Conservation (phyloP, 2,888 invertebrate genomes). For the Microctonus aethiopoides region DNA sequence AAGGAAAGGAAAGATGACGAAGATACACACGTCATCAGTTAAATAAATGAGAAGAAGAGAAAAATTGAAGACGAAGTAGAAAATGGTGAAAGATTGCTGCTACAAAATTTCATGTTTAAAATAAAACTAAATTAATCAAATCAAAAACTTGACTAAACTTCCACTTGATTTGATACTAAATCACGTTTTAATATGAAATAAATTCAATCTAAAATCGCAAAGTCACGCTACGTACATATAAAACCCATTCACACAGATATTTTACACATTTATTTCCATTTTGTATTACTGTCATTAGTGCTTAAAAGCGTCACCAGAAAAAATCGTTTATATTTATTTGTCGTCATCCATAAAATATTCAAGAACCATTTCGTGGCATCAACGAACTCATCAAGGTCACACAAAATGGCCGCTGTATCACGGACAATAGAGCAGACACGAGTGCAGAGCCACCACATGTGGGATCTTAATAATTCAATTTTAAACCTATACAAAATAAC, state of each 20-base stretch:
- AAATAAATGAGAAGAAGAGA: neutral
- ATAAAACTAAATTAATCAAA: no score
- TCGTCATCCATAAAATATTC: neutral
- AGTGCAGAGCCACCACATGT: neutral
- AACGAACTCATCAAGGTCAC: neutral
- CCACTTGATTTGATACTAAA: neutral
- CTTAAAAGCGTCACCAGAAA: neutral
- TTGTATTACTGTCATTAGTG: neutral
- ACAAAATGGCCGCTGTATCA: conserved; percentile 16
- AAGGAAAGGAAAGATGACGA: conserved; percentile 32
- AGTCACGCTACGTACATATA: neutral
- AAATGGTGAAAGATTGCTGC: conserved; percentile 29
- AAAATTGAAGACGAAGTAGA: conserved; percentile 14
- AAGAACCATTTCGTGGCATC: conserved; percentile 9
- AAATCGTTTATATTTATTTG: neutral
- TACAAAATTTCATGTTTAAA: conserved; percentile 1
- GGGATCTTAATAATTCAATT: no score
- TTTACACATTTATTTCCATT: neutral
- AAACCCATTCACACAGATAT: neutral
- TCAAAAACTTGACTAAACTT: neutral
- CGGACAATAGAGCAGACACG: neutral
- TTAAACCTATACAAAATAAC: neutral
- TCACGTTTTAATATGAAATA: neutral
- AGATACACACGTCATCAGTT: conserved; percentile 20
- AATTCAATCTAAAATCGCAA: neutral